Evolutionary conservation across 2,797 vertebrate genomes (phyloP), one percentile per base, ranked within the genome.

Genomic region (Carduelis carduelis): DNA sequence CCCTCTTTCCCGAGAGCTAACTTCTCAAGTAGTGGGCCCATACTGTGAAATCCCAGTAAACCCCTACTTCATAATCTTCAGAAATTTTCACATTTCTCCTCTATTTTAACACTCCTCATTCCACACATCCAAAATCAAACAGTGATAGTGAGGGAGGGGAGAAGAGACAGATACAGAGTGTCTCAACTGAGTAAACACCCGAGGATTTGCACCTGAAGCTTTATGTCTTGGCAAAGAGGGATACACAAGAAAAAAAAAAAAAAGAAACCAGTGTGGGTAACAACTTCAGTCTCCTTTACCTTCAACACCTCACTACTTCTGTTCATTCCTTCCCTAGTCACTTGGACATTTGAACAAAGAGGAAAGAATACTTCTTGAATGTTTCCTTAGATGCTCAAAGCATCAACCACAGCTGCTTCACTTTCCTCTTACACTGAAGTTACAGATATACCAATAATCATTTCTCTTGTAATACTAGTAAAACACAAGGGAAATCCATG

Each of bases 81-180:
- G 22, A 55, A 65, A 13, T 18, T 26, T 64, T 46, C 55, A 61
- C 6, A 6, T 50, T 68, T 81, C 37, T 63, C 30, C 23, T 83
- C 21, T 66, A 5, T 41, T 57, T 75, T 39, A 68, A 21, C 23
- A 41, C 5, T 70, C 26, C 50, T 52, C 46, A 49, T 50, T 64
- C 17, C 21, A 65, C 12, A 43, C 37, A 81, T 57, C 5, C 60
- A 24, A 57, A 64, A 47, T 15, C 5, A 11, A 78, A 71, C 11
- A 34, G 14, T 12, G 30, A 55, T 1, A 37, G 34, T 7, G 11
- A 95, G 26, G 13, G 41, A 84, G 9, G 19, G 11, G 5, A 87
- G 4, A 59, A 26, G 6, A 23, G 17, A 11, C 28, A 66, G 27
- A 7, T 26, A 50, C 2, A 2, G 7, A 3, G 4, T 32, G 6